phyloP scores from a whole-genome alignment of 1,140 invertebrate genomes.

The Neodiprion fabricii region DNA sequence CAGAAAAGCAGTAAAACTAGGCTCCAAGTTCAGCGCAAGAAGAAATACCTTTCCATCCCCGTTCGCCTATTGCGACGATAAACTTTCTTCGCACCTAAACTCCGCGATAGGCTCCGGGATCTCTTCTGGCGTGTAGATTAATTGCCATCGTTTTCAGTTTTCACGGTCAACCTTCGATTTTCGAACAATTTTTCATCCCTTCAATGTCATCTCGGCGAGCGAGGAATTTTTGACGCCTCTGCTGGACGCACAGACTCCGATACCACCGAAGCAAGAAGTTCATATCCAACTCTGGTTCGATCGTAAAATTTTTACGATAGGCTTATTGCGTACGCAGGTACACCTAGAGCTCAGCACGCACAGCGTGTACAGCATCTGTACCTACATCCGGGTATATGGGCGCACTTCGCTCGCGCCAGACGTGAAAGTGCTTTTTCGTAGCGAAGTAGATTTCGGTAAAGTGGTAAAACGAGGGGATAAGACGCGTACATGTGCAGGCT shows the following conservation, averaged over 20 bases:
- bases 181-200: too few species aligned
- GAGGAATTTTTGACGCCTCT: background rate
- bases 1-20: background rate
- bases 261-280: background rate
- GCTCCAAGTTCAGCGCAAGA: background rate
- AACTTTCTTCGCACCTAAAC: background rate
- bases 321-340: conserved; percentile 38
- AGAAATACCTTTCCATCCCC: too few species aligned
- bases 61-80: too few species aligned
- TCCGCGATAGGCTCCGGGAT: background rate
- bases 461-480: background rate
- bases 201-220: background rate
- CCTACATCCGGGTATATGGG: background rate
- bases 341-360: conserved; percentile 9
- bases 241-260: background rate
- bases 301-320: conserved; percentile 51
- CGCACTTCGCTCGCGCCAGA: background rate
- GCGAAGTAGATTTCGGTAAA: background rate
- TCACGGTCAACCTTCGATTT: too few species aligned
- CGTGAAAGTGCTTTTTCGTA: conserved; percentile 39
- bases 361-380: background rate
- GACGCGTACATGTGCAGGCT: background rate
- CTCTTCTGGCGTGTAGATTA: background rate
- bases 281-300: conserved; percentile 25
- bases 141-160: background rate